These are phyloP conservation scores for Motacilla alba DNA, from an alignment of 2,113 vertebrate genomes.

Conservation along the genomic window DNA sequence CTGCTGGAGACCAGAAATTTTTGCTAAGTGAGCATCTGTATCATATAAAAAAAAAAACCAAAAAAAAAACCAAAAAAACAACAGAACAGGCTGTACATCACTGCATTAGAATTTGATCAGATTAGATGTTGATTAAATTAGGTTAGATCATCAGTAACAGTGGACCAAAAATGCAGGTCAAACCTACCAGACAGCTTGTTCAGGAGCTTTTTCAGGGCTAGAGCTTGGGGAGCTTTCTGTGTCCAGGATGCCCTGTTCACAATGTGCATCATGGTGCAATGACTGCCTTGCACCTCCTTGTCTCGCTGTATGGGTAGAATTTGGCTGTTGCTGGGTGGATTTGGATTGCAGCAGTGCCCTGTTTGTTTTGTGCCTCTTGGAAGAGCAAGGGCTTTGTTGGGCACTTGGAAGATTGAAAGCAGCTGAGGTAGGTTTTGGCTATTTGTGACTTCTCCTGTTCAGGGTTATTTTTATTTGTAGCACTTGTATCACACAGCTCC, in stretches of 20 bases:
- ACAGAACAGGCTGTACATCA: neutral
- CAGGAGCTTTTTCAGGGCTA: neutral
- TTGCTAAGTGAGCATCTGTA: neutral
- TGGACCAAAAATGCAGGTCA: neutral
- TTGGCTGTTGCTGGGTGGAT: neutral
- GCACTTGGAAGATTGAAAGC: neutral
- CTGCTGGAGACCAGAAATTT: neutral
- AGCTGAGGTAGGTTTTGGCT: neutral
- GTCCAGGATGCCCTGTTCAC: neutral
- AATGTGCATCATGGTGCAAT: fast-evolving
- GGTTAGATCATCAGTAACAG: neutral
- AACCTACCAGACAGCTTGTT: neutral
- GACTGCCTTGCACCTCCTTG: neutral
- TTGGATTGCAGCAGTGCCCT: neutral
- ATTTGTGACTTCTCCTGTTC: neutral
- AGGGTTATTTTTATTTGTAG: neutral
- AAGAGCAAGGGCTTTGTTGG: neutral
- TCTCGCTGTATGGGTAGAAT: neutral
- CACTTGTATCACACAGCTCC: neutral
- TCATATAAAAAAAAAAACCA: neutral
- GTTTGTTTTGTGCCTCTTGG: neutral
- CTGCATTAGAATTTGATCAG: neutral
- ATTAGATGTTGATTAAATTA: neutral
- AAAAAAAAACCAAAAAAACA: neutral
- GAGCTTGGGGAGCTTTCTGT: neutral